A percentile compares a stretch with the other conserved stretches of the same genome.
Evolutionary conservation across 2,888 invertebrate species (phyloP).

Genomic region (Amblyjoppa proteus): DNA sequence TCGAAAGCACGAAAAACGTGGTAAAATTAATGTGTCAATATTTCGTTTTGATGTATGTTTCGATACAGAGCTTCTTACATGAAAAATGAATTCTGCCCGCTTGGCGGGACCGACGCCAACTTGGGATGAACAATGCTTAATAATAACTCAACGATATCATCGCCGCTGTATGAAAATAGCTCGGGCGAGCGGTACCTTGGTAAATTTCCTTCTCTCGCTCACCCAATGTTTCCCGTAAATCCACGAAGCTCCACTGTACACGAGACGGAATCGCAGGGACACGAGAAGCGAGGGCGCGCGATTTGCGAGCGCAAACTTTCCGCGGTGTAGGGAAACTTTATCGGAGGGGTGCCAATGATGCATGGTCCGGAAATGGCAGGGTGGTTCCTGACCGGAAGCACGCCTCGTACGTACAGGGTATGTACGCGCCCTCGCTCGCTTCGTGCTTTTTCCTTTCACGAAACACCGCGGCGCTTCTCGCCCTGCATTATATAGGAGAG

Average conservation of each 20-base stretch:
- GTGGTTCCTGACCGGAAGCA: conserved; percentile 77
- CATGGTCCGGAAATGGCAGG: conserved; percentile 79
- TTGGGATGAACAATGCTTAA: conserved; percentile 6
- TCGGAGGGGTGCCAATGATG: conserved; percentile 78
- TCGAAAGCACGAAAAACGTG: background rate
- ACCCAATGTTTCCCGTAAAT: conserved; percentile 19
- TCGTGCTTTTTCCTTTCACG: conserved; percentile 28
- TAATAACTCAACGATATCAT: conserved; percentile 46
- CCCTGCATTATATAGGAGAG: background rate
- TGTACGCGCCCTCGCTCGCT: conserved; percentile 28
- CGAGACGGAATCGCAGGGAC: background rate
- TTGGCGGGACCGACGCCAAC: background rate
- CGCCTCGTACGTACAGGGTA: conserved; percentile 67
- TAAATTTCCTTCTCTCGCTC: conserved; percentile 48
- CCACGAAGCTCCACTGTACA: background rate
- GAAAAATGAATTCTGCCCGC: conserved; percentile 4
- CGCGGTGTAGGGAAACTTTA: conserved; percentile 75
- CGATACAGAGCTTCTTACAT: background rate
- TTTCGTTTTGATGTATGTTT: background rate
- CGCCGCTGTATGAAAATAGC: conserved; percentile 1
- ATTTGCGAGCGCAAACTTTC: conserved; percentile 42
- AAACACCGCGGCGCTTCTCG: background rate
- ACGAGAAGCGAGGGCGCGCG: conserved; percentile 16
- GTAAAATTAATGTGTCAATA: background rate
- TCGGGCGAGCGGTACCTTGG: conserved; percentile 1